phyloP scores from a whole-genome alignment of 2,113 vertebrate species.

The Eira barbara region DNA sequence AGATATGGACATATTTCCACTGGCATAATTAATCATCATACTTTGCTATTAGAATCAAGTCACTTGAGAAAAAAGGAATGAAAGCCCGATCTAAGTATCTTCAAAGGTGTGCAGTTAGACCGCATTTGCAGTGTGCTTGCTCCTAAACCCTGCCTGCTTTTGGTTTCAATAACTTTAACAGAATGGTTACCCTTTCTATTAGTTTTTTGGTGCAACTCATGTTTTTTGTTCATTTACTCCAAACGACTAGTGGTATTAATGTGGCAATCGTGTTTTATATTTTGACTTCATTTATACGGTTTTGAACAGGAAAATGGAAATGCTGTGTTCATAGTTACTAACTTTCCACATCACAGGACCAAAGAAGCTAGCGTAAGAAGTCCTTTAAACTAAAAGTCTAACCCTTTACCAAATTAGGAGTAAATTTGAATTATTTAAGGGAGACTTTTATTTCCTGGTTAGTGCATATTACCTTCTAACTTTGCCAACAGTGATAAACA shows the following conservation, averaged over 20 bases:
- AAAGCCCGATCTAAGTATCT: neutral
- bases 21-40: neutral
- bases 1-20: neutral
- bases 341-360: neutral
- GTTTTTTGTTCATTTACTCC: neutral
- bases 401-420: neutral
- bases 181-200: neutral
- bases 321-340: neutral
- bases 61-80: neutral
- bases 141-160: neutral
- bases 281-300: neutral
- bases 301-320: slow-evolving; percentile 5
- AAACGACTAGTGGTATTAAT: neutral
- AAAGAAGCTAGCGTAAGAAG: neutral
- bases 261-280: neutral
- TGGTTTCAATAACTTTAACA: neutral
- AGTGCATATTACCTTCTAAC: neutral
- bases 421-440: neutral
- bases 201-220: neutral
- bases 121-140: neutral
- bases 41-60: neutral
- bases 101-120: neutral
- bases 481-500: neutral
- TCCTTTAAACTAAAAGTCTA: neutral
- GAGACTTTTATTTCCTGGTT: neutral